A percentile compares a stretch with the other conserved stretches of the same genome.
Conservation (phyloP, 2,888 invertebrate species). For the Mesorhabditis belari region DNA sequence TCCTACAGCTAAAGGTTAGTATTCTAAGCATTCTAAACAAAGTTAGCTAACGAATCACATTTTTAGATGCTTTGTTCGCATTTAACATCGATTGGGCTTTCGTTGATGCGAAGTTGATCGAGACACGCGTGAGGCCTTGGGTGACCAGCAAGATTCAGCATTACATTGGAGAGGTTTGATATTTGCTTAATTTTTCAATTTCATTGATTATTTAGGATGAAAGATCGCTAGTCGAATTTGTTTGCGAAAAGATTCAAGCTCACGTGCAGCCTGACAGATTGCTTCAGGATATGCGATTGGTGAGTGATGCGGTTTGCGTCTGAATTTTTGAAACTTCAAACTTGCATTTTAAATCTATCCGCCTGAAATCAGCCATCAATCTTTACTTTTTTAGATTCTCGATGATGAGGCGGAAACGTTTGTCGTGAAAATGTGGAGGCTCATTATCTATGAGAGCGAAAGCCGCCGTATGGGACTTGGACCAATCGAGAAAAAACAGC, state of each 20-base stretch:
- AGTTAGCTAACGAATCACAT: background rate
- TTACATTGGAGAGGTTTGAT: slow-evolving; percentile 67
- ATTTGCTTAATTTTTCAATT: slow-evolving; percentile 53
- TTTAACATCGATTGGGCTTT: slow-evolving; percentile 86
- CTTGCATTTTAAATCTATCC: background rate
- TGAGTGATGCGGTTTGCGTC: slow-evolving; percentile 55
- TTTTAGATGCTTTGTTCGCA: slow-evolving; percentile 77
- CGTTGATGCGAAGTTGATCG: slow-evolving; percentile 75
- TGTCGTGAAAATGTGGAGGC: slow-evolving; percentile 99
- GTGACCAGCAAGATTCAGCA: slow-evolving; percentile 99
- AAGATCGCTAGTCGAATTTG: slow-evolving; percentile 94
- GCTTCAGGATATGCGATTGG: slow-evolving; percentile 97
- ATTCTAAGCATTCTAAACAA: background rate
- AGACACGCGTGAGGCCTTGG: slow-evolving; percentile 95
- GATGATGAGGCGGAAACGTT: slow-evolving; percentile 99
- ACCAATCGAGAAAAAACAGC: background rate
- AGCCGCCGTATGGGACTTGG: slow-evolving; percentile 18
- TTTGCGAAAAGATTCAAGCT: slow-evolving; percentile 92
- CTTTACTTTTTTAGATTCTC: slow-evolving; percentile 68
- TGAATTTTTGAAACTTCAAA: background rate
- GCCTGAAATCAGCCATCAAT: background rate
- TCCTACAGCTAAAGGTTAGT: slow-evolving; percentile 75
- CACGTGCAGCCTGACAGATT: slow-evolving; percentile 87
- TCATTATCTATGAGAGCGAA: slow-evolving; percentile 97
- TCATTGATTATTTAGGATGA: slow-evolving; percentile 74